Base-by-base conservation (phyloP, 2,888 invertebrate species). In the Chirona hameri region DNA sequence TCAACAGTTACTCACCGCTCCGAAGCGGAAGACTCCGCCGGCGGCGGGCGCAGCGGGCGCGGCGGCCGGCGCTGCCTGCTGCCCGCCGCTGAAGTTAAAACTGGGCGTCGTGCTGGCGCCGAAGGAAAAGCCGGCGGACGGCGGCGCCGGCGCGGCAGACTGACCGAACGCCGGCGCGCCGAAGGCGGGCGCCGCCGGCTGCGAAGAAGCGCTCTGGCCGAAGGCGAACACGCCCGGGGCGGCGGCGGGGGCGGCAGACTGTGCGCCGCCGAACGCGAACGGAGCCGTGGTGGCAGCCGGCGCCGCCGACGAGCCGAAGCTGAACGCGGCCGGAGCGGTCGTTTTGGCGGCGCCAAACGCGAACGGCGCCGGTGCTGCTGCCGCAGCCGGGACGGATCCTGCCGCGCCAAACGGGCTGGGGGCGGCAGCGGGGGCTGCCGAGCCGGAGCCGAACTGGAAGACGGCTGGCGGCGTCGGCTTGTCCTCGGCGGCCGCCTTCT, bases 1-100 rank as follows among this genome's bases (percentile, higher is more conserved):
- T 39, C 4, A 39, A 39, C 39, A 39, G 39, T 39, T 31, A 82
- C 82, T 84, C 57, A 84, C 84, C 84, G 84, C 83, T 52, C 84
- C 85, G 83, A 85, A 84, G 55, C 79, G 82, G 82, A 83, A 84
- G 21, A 82, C 60, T 15, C 72, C 82, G 29, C 81, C 46, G 5
- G 57, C 31, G 9, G 55, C 76, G 46, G 18, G 65, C 31, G 15
- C 10, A 7, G 65, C 65, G 65, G 18, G 65, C 31, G 15, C 10
- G n/a, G 65, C 65, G 65, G 27, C 65, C 27, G 31, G 31, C 72
- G 72, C 72, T 9, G 21, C 24, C 76, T 14, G 46, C 76, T 76
- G 76, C 27, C 46, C 76, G 76, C 76, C 39, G 76, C 76, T 24
- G 46, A 76, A 76, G 76, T 76, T 76, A 46, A 46, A 76, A 24